Conservation (phyloP, 2,888 invertebrate species). For the Neuroscelio doddi region DNA sequence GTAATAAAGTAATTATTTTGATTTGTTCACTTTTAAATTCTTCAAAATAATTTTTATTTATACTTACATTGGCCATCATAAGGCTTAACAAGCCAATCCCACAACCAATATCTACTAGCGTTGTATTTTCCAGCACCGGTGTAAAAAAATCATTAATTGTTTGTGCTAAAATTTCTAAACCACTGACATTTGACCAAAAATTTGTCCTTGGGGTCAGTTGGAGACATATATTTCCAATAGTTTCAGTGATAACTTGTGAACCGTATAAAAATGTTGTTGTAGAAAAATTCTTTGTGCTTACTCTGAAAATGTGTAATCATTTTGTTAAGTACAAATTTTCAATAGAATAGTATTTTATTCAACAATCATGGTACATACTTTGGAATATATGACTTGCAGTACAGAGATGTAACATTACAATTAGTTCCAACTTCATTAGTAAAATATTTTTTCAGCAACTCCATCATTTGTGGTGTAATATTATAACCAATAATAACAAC, state of each 20-base stretch:
- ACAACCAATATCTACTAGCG: constrained; percentile 66
- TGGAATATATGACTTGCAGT: constrained; percentile 57
- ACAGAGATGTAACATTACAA: constrained; percentile 66
- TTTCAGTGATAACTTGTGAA: constrained; percentile 63
- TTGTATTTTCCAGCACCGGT: constrained; percentile 56
- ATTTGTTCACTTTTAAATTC: no score
- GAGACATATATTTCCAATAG: constrained; percentile 61
- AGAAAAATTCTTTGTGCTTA: constrained; percentile 15
- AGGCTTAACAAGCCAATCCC: constrained; percentile 67
- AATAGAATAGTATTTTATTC: no score
- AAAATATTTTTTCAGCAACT: constrained; percentile 61
- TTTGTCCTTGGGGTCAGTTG: constrained; percentile 67
- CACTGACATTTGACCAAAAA: constrained; percentile 66
- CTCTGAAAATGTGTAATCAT: constrained; percentile 9
- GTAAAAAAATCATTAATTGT: constrained; percentile 60
- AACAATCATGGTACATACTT: constrained; percentile 43
- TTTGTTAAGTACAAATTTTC: background rate
- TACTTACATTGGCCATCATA: constrained; percentile 63
- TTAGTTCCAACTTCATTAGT: constrained; percentile 58
- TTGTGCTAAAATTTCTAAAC: constrained; percentile 62
- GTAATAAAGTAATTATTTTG: no score
- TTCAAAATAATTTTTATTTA: no score
- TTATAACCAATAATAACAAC: constrained; percentile 65
- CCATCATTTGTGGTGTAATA: constrained; percentile 60
- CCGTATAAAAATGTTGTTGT: constrained; percentile 54